These are phyloP conservation scores for Phylloscopus trochiloides DNA, from an alignment of 2,113 vertebrate genomes.

Conservation along the genomic window DNA sequence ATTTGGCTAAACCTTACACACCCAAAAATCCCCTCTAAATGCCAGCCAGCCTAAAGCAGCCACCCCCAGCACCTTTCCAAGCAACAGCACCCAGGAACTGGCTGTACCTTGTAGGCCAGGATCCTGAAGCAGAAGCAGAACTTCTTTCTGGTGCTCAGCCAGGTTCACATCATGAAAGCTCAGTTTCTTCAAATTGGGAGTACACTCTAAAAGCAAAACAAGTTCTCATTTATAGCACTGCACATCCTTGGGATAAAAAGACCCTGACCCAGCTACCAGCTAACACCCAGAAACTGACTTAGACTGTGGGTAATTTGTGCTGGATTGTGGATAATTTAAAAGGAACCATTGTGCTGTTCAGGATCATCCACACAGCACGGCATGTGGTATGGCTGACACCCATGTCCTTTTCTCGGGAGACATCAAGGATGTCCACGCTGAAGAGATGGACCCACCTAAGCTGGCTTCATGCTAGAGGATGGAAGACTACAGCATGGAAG, in stretches of 20 bases:
- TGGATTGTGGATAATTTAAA: background rate
- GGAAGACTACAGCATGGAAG: background rate
- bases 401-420: background rate
- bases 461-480: background rate
- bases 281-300: background rate
- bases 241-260: background rate
- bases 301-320: background rate
- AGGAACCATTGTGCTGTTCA: background rate
- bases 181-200: slow-evolving; percentile 74
- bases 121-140: slow-evolving; percentile 80
- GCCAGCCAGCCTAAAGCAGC: background rate
- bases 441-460: background rate
- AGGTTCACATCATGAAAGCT: slow-evolving; percentile 84
- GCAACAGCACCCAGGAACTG: background rate
- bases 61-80: background rate
- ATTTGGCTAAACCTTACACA: background rate
- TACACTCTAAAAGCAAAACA: slow-evolving; percentile 70
- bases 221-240: background rate
- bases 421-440: background rate
- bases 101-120: slow-evolving; percentile 79
- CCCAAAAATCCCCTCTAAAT: background rate
- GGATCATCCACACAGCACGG: background rate
- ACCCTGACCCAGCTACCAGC: background rate
- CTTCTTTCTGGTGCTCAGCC: slow-evolving; percentile 79
- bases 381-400: background rate